Percentiles rank a stretch among this genome's conserved stretches.
Conservation (phyloP, 2,113 vertebrate genomes). For the Thermophis baileyi region DNA sequence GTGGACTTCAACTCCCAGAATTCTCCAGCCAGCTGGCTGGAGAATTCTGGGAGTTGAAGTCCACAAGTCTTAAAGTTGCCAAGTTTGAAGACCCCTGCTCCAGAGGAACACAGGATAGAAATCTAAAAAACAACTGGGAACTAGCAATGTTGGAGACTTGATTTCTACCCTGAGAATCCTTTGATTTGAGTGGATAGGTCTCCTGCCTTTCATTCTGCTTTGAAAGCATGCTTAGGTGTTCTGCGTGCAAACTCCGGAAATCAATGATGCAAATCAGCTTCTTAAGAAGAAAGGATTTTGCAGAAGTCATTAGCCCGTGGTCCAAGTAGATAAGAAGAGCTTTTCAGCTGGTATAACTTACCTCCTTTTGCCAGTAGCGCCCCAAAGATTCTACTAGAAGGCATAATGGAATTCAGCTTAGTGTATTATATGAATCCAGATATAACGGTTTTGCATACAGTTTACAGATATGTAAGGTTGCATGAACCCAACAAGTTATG, state of each 20-base stretch:
- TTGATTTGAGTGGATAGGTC: neutral
- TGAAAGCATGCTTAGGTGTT: neutral
- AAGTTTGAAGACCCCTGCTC: too few species aligned
- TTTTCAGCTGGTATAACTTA: neutral
- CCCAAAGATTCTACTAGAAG: neutral
- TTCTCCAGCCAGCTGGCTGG: too few species aligned
- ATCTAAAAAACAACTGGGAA: neutral
- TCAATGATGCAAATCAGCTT: neutral
- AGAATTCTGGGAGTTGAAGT: too few species aligned
- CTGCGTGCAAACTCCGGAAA: neutral
- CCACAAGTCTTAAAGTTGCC: too few species aligned
- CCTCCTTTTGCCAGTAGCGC: neutral
- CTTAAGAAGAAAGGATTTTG: neutral
- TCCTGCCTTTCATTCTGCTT: neutral
- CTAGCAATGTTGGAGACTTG: neutral
- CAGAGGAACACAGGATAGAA: neutral
- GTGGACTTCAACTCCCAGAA: too few species aligned
- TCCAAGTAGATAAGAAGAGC: neutral
- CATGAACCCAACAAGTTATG: neutral
- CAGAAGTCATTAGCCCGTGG: neutral
- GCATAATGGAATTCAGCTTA: neutral
- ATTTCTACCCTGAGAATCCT: neutral
- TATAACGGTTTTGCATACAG: neutral
- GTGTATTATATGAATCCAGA: neutral
- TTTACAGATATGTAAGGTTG: neutral